Percentiles rank a stretch among this genome's conserved stretches.
phyloP scores from a whole-genome alignment of 2,797 vertebrate species.

The Scomberomorus guttatus region DNA sequence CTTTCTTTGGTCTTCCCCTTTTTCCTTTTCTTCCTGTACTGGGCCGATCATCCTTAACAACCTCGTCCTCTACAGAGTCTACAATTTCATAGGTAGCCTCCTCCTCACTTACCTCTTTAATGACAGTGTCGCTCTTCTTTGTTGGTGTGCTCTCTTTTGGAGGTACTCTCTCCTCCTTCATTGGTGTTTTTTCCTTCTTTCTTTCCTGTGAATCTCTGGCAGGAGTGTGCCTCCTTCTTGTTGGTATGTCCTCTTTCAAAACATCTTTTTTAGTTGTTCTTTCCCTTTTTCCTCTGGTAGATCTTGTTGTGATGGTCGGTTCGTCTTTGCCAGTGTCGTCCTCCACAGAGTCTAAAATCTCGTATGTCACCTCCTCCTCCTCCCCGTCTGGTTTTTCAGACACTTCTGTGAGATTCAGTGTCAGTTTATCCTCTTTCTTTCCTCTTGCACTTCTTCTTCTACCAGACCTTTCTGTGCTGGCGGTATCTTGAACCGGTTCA shows the following conservation, averaged over 20 bases:
- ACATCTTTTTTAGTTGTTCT: constrained; percentile 9
- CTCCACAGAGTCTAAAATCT: constrained; percentile 67
- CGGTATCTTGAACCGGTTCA: background rate
- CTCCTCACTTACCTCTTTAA: background rate
- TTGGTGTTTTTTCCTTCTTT: constrained; percentile 8
- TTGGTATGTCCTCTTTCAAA: background rate
- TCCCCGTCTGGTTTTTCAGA: background rate
- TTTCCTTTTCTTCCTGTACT: background rate
- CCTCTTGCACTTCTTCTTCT: constrained; percentile 44
- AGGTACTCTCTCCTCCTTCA: constrained; percentile 4
- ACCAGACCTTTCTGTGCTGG: constrained; percentile 10
- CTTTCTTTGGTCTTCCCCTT: constrained; percentile 57
- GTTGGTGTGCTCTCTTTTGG: background rate
- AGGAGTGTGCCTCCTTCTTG: constrained; percentile 32
- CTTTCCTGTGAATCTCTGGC: constrained; percentile 22
- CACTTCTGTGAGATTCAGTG: background rate
- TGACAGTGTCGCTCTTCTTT: background rate
- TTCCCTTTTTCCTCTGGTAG: constrained; percentile 47
- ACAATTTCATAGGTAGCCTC: constrained; percentile 5
- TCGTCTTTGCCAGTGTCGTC: constrained; percentile 2
- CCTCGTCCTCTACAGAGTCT: constrained; percentile 40
- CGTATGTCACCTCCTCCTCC: constrained; percentile 36
- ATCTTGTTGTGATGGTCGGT: background rate
- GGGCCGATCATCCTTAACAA: background rate
- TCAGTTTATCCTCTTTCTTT: constrained; percentile 36